Base-by-base conservation (phyloP, 2,113 vertebrate species). In the Sphyrna mokarran region DNA sequence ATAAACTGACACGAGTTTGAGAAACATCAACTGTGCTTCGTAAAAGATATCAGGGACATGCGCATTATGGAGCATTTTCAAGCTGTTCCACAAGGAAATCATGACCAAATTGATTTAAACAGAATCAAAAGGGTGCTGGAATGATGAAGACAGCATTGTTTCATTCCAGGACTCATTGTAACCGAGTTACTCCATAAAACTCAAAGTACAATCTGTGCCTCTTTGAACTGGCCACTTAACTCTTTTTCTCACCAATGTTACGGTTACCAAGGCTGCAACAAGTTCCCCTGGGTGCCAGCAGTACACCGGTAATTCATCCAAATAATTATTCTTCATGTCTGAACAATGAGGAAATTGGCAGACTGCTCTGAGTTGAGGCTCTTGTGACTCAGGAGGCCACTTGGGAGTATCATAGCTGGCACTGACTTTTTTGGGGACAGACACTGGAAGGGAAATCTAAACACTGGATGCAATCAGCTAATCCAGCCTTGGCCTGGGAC, bases 61-160 rank as follows among this genome's bases (percentile, higher is more conserved):
- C 37, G 66, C 63, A 68, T 66, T 69, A 33, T 23, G 63, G 33
- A 68, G 22, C 40, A 37, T n/a, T 69, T 94, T 68, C 37, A 94
- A 94, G 22, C 63, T 68, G n/a, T 93, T 68, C n/a, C 90, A 93
- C 37, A 54, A 93, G n/a, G 63, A 66, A 93, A 68, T 93, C 90
- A 37, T 63, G n/a, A 40, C 69, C 61, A 69, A 40, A 94, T 69
- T 68, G n/a, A 94, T 94, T 68, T 94, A 37, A 89, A 89, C 58
- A 89, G 48, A 26, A 58, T 89, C 48, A 89, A 33, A 58, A 89
- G 29, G 29, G 48, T 14, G 26, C 9, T 89, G 86, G 33, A 89
- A 89, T 58, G 29, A 89, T 61, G 33, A 89, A 89, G 54, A 11
- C 85, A 3, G 86, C 9, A 58, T 89, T 58, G 86, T 58, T 93